These are phyloP conservation scores for Aphidius colemani DNA, from an alignment of 2,888 invertebrate genomes.

Conservation along the genomic window DNA sequence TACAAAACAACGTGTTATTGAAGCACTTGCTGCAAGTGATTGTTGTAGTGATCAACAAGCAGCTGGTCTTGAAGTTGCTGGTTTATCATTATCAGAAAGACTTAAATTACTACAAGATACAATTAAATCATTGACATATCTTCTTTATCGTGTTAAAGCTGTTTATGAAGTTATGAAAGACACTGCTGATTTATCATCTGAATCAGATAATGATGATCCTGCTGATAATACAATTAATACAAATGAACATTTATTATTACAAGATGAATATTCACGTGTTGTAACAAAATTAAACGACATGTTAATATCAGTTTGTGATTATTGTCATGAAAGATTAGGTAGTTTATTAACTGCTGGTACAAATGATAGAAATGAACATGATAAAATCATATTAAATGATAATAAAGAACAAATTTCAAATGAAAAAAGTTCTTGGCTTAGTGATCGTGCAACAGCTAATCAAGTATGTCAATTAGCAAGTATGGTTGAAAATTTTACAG, in stretches of 20 bases:
- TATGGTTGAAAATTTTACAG: constrained; percentile 79
- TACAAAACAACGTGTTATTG: constrained; percentile 87
- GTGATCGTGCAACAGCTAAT: constrained; percentile 72
- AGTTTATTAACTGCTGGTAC: constrained; percentile 82
- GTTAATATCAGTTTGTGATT: constrained; percentile 83
- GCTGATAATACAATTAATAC: constrained; percentile 60
- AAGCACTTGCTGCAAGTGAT: constrained; percentile 69
- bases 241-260: constrained; percentile 72
- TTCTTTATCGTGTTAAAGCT: constrained; percentile 65
- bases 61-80: constrained; percentile 55
- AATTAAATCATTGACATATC: constrained; percentile 62
- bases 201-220: constrained; percentile 53
- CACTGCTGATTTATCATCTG: constrained; percentile 72
- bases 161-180: constrained; percentile 79
- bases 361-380: constrained; percentile 65
- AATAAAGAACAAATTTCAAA: constrained; percentile 48
- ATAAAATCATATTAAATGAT: background rate
- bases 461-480: constrained; percentile 79
- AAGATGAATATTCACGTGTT: constrained; percentile 72
- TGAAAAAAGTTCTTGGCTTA: constrained; percentile 64
- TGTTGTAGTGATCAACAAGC: constrained; percentile 65
- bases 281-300: constrained; percentile 76
- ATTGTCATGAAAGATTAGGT: constrained; percentile 90
- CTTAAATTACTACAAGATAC: constrained; percentile 63
- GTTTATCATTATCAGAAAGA: constrained; percentile 62